Evolutionary conservation across 1,140 invertebrate genomes (phyloP).

Genomic region (Latrodectus geometricus): DNA sequence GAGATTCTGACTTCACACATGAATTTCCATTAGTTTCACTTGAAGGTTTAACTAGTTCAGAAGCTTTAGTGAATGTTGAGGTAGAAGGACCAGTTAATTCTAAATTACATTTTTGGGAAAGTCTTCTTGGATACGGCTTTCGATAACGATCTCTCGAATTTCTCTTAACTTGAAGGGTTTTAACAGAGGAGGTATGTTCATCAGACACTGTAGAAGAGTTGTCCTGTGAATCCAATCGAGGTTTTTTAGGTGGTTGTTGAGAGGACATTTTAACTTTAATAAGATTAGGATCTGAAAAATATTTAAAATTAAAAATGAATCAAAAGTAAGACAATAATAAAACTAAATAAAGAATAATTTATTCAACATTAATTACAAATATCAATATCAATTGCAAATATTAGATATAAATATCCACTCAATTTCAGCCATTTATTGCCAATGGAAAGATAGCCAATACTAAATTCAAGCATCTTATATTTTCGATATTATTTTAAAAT

Average conservation of each 20-base stretch:
- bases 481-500: no score
- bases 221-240: constrained; percentile 1
- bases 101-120: neutral
- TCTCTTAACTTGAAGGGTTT: neutral
- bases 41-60: constrained; percentile 12
- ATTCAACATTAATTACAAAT: no score
- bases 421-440: no score
- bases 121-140: neutral
- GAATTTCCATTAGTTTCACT: neutral
- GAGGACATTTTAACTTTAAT: constrained; percentile 6
- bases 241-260: constrained; percentile 12
- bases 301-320: no score
- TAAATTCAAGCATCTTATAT: no score
- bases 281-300: no score
- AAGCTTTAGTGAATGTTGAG: constrained; percentile 13
- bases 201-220: neutral
- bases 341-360: no score
- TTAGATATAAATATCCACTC: no score
- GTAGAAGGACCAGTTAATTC: neutral
- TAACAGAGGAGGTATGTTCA: neutral
- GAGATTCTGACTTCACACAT: no score
- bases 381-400: no score
- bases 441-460: no score
- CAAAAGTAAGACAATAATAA: no score
- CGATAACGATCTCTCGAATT: neutral